Evolutionary conservation across 53 echinoderm and acorn worm species (phyloP).

Genomic region (Paracentrotus lividus): DNA sequence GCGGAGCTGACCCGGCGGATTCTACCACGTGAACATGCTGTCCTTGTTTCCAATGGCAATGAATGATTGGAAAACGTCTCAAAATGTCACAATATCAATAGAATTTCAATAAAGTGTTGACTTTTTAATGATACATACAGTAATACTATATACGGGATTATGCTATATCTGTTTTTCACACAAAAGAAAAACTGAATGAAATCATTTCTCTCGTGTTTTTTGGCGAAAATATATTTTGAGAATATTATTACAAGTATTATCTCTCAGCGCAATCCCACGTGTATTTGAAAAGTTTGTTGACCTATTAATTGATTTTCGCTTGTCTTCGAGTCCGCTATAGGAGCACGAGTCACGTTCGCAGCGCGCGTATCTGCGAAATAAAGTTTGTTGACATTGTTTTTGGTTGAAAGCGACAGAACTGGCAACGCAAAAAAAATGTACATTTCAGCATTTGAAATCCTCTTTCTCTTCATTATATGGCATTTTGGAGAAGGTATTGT

Average conservation of each 20-base stretch:
- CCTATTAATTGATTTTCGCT: constrained; percentile 24
- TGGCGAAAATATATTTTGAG: no score
- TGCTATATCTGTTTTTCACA: no score
- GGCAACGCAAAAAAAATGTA: background rate
- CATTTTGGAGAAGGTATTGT: background rate
- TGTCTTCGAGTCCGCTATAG: background rate
- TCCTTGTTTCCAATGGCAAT: background rate
- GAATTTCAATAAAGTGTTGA: background rate
- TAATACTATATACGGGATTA: background rate
- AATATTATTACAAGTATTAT: background rate
- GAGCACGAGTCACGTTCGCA: background rate
- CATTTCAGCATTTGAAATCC: background rate
- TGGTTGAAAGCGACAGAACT: background rate
- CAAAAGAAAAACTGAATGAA: no score
- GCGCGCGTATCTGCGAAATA: background rate
- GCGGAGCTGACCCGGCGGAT: constrained; percentile 53
- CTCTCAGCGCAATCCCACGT: background rate
- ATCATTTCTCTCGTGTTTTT: background rate
- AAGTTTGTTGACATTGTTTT: constrained; percentile 52
- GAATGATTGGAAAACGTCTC: background rate
- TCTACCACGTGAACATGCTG: background rate
- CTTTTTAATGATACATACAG: background rate
- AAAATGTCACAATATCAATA: background rate
- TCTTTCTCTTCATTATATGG: background rate
- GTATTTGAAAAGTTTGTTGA: constrained; percentile 58